Evolutionary conservation across 2,888 invertebrate species (phyloP), one percentile per base, ranked within the genome.

Genomic region (Pimpla rufipes): DNA sequence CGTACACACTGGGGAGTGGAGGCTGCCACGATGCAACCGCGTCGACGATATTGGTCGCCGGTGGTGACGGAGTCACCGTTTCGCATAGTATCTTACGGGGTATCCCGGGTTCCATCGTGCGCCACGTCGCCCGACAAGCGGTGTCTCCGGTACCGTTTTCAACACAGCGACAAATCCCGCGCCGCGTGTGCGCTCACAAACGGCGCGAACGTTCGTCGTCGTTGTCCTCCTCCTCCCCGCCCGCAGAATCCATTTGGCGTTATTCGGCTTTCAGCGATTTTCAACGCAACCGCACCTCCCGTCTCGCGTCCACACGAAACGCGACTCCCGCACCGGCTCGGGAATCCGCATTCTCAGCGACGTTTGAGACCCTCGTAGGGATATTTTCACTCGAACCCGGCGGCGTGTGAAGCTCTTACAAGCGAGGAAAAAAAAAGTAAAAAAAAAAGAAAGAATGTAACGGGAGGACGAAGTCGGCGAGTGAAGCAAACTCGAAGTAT

Each of bases 231-330:
- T 29, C 29, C 3, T 29, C 29, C 55, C 62, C 52, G 13, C 29
- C 21, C 68, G 68, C 59, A 18, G 45, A 79, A 83, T 79, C 67
- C 75, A 83, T 78, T 83, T 62, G 64, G 68, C 82, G 70, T 79
- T 79, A 79, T 79, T 47, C 64, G 7, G 75, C 62, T 78, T 79
- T 75, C 75, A 79, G 62, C 57, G 75, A 79, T 79, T 83, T 79
- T 64, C 35, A 59, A 50, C 68, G 37, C 13, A 47, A 50, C 68
- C 50, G 59, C 47, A 45, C 47, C 23, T 59, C 21, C 57, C 11
- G 66, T 21, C 52, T 45, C 37, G 21, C 67, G 67, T 50, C 47
- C 70, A 35, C 47, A 66, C 37, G 47, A 67, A 59, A 23, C 50
- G 29, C 16, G 42, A 13, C n/a, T n/a, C n/a, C n/a, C n/a, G n/a